Base-by-base conservation (phyloP, 53 echinoderm and acorn worm genomes). In the Stichopus horrens region DNA sequence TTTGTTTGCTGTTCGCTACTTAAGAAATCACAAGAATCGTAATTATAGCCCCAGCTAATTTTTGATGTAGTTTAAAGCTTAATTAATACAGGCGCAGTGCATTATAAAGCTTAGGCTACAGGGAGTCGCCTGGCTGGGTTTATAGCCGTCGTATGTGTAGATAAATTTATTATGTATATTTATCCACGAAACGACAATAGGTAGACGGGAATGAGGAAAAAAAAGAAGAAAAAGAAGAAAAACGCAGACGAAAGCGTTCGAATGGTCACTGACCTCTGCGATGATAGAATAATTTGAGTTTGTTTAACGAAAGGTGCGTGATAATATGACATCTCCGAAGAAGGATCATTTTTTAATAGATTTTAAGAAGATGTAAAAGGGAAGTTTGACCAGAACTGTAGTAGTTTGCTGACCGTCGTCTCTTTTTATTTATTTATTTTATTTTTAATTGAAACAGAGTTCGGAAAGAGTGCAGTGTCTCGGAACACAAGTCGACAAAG, bases 1-100 rank as follows among this genome's bases (percentile, higher is more conserved):
- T 16, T 68, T 68, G 68, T 68, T 68, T 68, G 19, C 68, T 68
- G 16, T 18, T 16, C 14, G 18, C 68, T 68, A 68, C 68, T 68
- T 58, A 54, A 54, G 58, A 80, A 55, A 55, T 80, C 80, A 57
- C 80, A 80, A 58, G 80, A 80, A 80, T 19, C 22, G 80, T 68
- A 80, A 80, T 80, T 80, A 80, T 58, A 80, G 80, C 80, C 80
- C 22, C 55, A 80, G 80, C 80, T 80, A 80, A 80, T 80, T 80
- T 80, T 4, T 55, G 58, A 80, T 80, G 58, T n/a, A 19, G 55
- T 80, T 80, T 80, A 57, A 58, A 58, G n/a, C 80, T 56, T 57
- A 80, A 80, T 80, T 80, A 80, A 80, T 80, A 58, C 80, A 55
- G 57, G 80, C 80, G 56, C 80, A 55, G 51, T 19, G 16, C n/a